Base-by-base conservation (phyloP, 2,113 vertebrate species). In the Mohoua ochrocephala region DNA sequence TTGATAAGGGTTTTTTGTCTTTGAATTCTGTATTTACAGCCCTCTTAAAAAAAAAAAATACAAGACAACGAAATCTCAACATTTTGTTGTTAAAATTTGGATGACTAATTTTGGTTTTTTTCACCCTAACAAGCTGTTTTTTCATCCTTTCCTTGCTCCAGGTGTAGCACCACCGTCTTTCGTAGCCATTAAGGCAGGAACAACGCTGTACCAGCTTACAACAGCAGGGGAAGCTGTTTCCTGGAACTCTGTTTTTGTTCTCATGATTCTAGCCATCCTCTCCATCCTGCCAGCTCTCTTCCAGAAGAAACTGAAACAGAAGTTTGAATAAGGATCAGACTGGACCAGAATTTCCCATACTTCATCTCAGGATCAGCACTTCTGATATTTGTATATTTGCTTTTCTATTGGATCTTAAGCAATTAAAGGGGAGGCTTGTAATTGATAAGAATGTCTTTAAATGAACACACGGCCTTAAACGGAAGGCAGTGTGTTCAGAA, bases 121-220 rank as follows among this genome's bases (percentile, higher is more conserved):
- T 63, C 4, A 20, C 21, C 12, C 56, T 90, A 73, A 90, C 18
- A 54, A 91, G 21, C 18, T 85, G 19, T 0, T 50, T 16, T 82
- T 65, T 67, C 14, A 13, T 85, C 52, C 33, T 83, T 54, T 59
- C 33, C 33, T 39, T 5, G 7, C 27, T 84, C 5, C 52, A 97
- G 99, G 99, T 95, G 99, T 99, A 54, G 99, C 99, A 39, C 99
- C 99, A 28, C 99, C 99, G 0, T 99, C 99, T 44, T 99, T 99
- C 84, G 99, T 99, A 93, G 99, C 99, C 16, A 99, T 99, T 95
- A 99, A 99, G 49, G 99, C 99, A 18, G 99, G 99, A 79, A 99
- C 99, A 59, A 99, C 99, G 21, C 97, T 99, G 44, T 99, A 99
- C 97, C 99, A 99, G 90, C 99, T 99, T 92, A 99, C 99, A 53